Evolutionary conservation across 92 coral and sea anemone genomes (phyloP).

Genomic region (Heliopora coerulea): DNA sequence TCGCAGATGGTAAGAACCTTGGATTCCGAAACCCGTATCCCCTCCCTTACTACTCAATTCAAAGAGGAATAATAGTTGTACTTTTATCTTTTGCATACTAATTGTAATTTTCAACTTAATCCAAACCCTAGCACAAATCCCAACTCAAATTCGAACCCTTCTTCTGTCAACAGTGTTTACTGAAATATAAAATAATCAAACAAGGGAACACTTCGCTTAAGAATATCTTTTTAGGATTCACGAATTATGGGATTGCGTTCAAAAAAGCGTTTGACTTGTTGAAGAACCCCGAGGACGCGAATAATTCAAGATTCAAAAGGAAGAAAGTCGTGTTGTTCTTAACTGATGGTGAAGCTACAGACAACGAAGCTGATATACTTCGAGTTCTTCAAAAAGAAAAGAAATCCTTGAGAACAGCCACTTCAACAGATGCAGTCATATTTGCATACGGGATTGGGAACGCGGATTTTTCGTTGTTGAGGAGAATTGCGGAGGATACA

Average conservation of each 20-base stretch:
- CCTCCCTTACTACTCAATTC: too few relatives aligned
- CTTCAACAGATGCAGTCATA: slow-evolving; percentile 36
- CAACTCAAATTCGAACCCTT: too few relatives aligned
- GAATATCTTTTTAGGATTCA: slow-evolving; percentile 68
- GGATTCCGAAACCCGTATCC: too few relatives aligned
- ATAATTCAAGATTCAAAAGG: slow-evolving; percentile 18
- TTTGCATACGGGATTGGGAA: slow-evolving; percentile 52
- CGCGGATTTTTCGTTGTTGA: slow-evolving; percentile 28
- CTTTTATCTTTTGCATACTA: too few relatives aligned
- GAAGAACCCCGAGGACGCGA: slow-evolving; percentile 31
- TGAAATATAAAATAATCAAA: too few relatives aligned
- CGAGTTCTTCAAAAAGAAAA: slow-evolving; percentile 29
- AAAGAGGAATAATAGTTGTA: too few relatives aligned
- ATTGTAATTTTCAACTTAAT: too few relatives aligned
- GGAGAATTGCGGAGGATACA: slow-evolving; percentile 34
- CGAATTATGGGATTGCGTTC: slow-evolving; percentile 63
- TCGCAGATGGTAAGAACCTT: too few relatives aligned
- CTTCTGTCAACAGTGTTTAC: too few relatives aligned
- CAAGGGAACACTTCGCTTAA: too few relatives aligned
- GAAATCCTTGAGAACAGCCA: background rate
- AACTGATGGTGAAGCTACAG: slow-evolving; percentile 65
- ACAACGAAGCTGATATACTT: background rate
- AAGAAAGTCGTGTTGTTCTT: slow-evolving; percentile 57
- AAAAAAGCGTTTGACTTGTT: slow-evolving; percentile 63
- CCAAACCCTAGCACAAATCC: too few relatives aligned